Base-by-base conservation (phyloP, 2,113 vertebrate genomes). In the Rhinoptilus africanus region DNA sequence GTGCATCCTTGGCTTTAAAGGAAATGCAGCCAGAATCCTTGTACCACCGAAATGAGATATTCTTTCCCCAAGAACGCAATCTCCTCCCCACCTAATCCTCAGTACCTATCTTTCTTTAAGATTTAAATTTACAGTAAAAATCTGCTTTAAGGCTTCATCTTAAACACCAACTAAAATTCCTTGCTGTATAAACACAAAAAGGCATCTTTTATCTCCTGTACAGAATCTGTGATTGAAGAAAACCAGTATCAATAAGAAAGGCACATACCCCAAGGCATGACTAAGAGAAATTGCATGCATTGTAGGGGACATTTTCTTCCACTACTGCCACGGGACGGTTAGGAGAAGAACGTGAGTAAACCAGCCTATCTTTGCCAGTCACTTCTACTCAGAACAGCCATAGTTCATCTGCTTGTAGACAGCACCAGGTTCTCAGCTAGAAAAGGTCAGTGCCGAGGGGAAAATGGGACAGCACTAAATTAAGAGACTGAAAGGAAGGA, bases 361-460 rank as follows among this genome's bases (percentile, higher is more conserved):
- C 34, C 53, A 64, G 30, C 39, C 62, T 69, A 1, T 76, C 43
- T 86, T 64, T 89, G 66, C 62, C 9, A 6, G 45, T 63, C 5
- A 10, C 17, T 82, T 89, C 54, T 43, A 79, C 57, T 73, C 34
- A 56, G 57, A 91, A 76, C 35, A 63, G 30, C 43, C 14, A 51
- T 50, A 86, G 92, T 79, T 92, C 78, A 62, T 88, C 35, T 72
- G 60, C 68, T 48, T 94, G 74, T 62, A 13, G 24, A 83, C 62
- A 90, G 74, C 51, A 92, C 23, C 47, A 76, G 50, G 21, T 72
- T 94, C 54, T 59, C 68, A 75, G 68, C 72, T 91, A 87, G 88
- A 84, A 97, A 97, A 98, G 91, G 85, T 96, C 93, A 96, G 34
- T 10, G 30, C 34, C 41, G 30, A 94, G 75, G 83, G 81, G 86